A percentile compares a stretch with the other conserved stretches of the same genome.
Evolutionary conservation across 1,140 invertebrate species (phyloP).

Genomic region (Drosophila elegans): DNA sequence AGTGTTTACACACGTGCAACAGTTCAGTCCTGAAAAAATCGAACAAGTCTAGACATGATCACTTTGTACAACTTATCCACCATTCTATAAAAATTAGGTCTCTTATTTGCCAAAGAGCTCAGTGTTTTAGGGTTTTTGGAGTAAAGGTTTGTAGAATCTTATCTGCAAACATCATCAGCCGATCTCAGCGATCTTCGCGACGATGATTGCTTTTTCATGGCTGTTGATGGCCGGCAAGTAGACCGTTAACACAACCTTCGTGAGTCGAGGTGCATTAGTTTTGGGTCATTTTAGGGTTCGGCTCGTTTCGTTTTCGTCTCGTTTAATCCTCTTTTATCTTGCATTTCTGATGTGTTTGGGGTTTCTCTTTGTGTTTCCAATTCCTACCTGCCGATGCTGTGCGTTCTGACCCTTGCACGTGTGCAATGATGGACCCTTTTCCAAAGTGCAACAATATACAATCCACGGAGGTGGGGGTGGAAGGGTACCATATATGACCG

Average conservation of each 20-base stretch:
- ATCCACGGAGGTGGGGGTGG: conserved; percentile 39
- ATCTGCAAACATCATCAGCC: conserved; percentile 58
- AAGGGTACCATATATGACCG: conserved; percentile 34
- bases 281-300: conserved; percentile 76
- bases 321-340: conserved; percentile 74
- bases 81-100: conserved; percentile 22
- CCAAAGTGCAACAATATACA: conserved; percentile 64
- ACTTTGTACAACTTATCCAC: conserved; percentile 6
- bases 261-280: conserved; percentile 65
- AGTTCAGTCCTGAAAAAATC: conserved; percentile 10
- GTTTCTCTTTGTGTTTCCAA: conserved; percentile 35
- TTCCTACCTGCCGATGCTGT: conserved; percentile 58
- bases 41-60: conserved; percentile 38
- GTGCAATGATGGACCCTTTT: conserved; percentile 58
- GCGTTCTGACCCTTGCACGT: conserved; percentile 71
- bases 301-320: conserved; percentile 52
- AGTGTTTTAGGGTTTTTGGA: conserved; percentile 6
- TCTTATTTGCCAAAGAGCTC: conserved; percentile 42
- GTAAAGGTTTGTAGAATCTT: conserved; percentile 25
- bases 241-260: conserved; percentile 36
- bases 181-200: conserved; percentile 45
- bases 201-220: conserved; percentile 41
- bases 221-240: conserved; percentile 55
- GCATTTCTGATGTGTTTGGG: conserved; percentile 42
- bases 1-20: conserved; percentile 41